Base-by-base conservation (phyloP, 2,797 vertebrate species). In the Kryptolebias ocellatus region DNA sequence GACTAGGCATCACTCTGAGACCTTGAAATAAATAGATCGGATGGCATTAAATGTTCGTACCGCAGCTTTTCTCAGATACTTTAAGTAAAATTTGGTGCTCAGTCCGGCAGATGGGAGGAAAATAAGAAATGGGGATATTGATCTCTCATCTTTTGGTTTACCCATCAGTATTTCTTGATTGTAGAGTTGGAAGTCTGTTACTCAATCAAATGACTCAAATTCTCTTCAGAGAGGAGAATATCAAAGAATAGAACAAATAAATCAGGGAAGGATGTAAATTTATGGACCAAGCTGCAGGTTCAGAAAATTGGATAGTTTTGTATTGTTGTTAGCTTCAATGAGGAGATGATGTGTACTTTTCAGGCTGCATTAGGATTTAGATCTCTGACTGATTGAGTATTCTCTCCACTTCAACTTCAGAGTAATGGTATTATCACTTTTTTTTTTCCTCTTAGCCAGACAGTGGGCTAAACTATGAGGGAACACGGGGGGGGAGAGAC, bases 391-490 rank as follows among this genome's bases (percentile, higher is more conserved):
- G 62, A 83, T 86, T 76, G 53, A 81, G 60, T 58, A 66, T 39
- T 83, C 61, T 73, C 50, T 61, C 60, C 65, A 54, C 76, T 79
- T 76, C 20, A 60, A 60, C 37, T 77, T 80, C 44, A 58, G 50
- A 24, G 6, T 39, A 69, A 68, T 50, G 64, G 37, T 0, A 70
- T 50, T 66, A 72, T 45, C 68, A 78, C 82, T 73, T 72, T 77
- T 78, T 83, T 84, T 76, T 24, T 1, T 2, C 20, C 73, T 70
- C 75, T 76, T 60, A n/a, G 55, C 72, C 81, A 83, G 78, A 77
- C 44, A 4, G 29, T 15, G 42, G 56, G 46, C 50, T 29, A 54
- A 68, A 65, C 34, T 60, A 31, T 34, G 27, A 31, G 27, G 51
- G 5, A 27, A 29, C 24, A 15, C 9, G 6, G 37, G 1, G 2